phyloP scores from a whole-genome alignment of 2,113 vertebrate genomes.

The Ivindomyrus marchei region DNA sequence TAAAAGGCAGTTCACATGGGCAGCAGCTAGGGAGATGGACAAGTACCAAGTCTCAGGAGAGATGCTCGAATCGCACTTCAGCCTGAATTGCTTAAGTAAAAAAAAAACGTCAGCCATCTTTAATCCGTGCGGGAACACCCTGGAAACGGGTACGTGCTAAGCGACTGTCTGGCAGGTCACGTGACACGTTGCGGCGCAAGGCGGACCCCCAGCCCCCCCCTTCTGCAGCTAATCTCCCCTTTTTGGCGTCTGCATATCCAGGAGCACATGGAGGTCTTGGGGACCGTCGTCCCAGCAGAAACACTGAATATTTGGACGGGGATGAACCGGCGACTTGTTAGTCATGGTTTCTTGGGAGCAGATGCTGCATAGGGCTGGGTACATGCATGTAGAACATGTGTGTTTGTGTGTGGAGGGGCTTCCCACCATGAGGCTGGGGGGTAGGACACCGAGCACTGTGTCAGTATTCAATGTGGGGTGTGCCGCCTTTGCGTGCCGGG shows the following conservation, averaged over 20 bases:
- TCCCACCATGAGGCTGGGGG: background rate
- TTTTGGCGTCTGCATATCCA: background rate
- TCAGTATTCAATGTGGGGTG: background rate
- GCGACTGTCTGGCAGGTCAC: background rate
- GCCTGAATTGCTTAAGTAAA: background rate
- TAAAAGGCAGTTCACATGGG: background rate
- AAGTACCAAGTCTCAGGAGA: background rate
- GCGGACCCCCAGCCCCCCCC: background rate
- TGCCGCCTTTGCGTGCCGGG: background rate
- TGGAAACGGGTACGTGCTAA: background rate
- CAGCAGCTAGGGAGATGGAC: background rate
- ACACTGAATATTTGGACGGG: background rate
- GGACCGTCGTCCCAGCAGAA: background rate
- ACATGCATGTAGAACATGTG: background rate
- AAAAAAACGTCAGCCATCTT: background rate
- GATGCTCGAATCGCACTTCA: background rate
- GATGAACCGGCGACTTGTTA: background rate
- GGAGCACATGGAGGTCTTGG: background rate
- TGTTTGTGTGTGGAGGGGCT: background rate
- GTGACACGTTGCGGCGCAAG: background rate
- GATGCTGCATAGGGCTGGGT: background rate
- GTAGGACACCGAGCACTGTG: background rate
- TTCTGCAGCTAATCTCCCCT: background rate
- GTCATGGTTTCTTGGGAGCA: background rate
- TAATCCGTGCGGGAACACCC: background rate